Conservation (phyloP, 2,113 vertebrate species). For the Pimephales promelas region DNA sequence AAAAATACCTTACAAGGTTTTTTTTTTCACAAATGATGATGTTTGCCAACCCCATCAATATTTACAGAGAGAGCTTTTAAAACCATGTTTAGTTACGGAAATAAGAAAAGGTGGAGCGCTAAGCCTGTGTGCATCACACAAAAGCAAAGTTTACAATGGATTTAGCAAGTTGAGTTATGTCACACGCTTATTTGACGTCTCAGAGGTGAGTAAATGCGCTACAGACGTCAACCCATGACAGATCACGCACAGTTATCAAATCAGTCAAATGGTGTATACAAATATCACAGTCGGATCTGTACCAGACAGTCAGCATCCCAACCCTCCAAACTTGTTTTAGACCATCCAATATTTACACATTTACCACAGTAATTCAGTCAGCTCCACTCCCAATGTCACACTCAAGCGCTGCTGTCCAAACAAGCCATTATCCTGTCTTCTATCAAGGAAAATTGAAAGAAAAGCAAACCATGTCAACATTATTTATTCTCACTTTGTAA, state of each 20-base stretch:
- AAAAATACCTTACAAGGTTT: neutral
- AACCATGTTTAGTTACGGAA: neutral
- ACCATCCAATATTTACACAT: neutral
- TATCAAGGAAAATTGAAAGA: neutral
- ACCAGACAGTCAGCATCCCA: neutral
- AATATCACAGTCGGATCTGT: neutral
- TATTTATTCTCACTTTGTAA: too few relatives aligned
- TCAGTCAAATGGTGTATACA: neutral
- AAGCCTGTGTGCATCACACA: neutral
- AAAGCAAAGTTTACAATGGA: constrained; percentile 1
- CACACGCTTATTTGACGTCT: constrained; percentile 8
- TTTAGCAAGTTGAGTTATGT: neutral
- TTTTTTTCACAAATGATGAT: neutral
- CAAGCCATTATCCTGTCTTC: neutral
- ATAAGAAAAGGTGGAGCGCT: neutral
- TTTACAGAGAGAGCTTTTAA: neutral
- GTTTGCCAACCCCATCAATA: neutral
- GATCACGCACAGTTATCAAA: neutral
- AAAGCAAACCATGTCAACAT: too few relatives aligned
- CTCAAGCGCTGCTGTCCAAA: neutral
- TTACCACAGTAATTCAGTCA: neutral
- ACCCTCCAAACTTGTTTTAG: neutral
- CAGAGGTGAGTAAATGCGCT: neutral
- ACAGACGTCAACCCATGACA: neutral
- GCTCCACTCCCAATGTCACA: neutral